phyloP scores from a whole-genome alignment of 2,888 invertebrate species.

The Nasonovia ribisnigri region DNA sequence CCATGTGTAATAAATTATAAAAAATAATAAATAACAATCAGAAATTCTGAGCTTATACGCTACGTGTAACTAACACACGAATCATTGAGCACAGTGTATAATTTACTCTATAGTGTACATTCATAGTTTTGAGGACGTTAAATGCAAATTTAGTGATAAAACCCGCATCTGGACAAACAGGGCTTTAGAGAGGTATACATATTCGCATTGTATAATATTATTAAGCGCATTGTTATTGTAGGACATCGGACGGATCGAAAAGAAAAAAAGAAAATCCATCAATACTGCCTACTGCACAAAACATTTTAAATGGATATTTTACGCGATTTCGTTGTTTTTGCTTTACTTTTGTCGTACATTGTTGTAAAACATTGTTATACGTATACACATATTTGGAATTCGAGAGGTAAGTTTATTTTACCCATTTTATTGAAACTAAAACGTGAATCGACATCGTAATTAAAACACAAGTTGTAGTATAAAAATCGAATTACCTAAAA shows the following conservation, averaged over 20 bases:
- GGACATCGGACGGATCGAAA: slow-evolving; percentile 19
- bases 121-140: slow-evolving; percentile 30
- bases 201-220: slow-evolving; percentile 20
- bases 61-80: background rate
- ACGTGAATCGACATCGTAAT: slow-evolving; percentile 37
- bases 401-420: slow-evolving; percentile 55
- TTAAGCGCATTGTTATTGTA: slow-evolving; percentile 29
- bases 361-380: background rate
- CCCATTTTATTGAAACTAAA: slow-evolving; percentile 46
- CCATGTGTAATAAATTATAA: slow-evolving; percentile 11
- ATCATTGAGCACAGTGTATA: background rate
- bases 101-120: background rate
- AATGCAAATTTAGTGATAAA: slow-evolving; percentile 58
- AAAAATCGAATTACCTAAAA: background rate
- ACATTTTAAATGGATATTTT: slow-evolving; percentile 40
- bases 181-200: slow-evolving; percentile 6
- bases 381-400: slow-evolving; percentile 28
- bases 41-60: background rate
- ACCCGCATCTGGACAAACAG: slow-evolving; percentile 34
- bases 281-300: background rate
- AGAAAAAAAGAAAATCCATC: slow-evolving; percentile 28
- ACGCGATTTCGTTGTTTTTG: slow-evolving; percentile 32
- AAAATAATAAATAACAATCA: slow-evolving; percentile 14
- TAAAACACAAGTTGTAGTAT: background rate
- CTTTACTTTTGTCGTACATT: background rate